Base-by-base conservation (phyloP, 92 coral and sea anemone species). In the Scolanthus callimorphus region DNA sequence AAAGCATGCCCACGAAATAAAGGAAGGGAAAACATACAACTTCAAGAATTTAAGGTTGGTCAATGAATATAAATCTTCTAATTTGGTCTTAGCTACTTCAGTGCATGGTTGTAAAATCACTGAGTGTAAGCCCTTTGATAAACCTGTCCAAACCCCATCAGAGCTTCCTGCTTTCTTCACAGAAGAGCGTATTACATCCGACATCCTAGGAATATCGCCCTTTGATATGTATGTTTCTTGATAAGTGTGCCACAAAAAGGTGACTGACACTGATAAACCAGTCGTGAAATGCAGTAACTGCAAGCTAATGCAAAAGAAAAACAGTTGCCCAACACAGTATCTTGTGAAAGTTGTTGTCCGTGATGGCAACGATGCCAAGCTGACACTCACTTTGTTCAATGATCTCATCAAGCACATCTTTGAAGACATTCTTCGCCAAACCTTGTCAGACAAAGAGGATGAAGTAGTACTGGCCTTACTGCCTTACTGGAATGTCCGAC, bases 91-190 rank as follows among this genome's bases (percentile, higher is more conserved):
- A 29, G 62, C 62, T 31, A 56, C 62, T 27, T 56, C 62, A 27
- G 62, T 56, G 45, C 62, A 30, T 56, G 38, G 62, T 2, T 56
- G 62, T 31, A 56, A 56, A n/a, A 56, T 56, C 62, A 56, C 62
- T n/a, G 46, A 56, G 62, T 56, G 62, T 25, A 13, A 56, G 38
- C 62, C 47, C 3, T 56, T 56, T 56, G 62, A 56, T 56, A 27
- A 11, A 56, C 62, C 62, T 1, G 29, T 56, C 62, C 62, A 56
- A 56, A 56, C 11, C 43, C 62, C 62, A 1, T n/a, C 62, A 56
- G 62, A 56, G 62, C 46, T 56, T 56, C 62, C 62, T 56, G 62
- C 11, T 56, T 56, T 56, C 62, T 56, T 29, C 62, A 56, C 62
- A 29, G 47, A 56, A 56, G 43, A 56, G 62, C 20, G 13, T 0